A percentile compares a stretch with the other conserved stretches of the same genome.
phyloP scores from a whole-genome alignment of 23 tunicate species.

The Ascidia mentula region DNA sequence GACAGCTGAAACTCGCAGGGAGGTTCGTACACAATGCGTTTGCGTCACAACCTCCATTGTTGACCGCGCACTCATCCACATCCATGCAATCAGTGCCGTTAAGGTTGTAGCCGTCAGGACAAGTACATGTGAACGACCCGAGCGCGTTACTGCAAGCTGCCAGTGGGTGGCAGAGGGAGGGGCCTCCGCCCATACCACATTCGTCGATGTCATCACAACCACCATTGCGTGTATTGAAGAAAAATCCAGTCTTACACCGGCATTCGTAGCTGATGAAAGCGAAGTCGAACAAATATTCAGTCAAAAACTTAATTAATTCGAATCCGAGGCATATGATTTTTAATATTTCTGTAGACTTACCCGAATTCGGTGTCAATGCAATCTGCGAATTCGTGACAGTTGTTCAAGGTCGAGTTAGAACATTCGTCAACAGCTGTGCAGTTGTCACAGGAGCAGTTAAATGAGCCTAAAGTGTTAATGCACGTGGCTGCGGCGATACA shows the following conservation, averaged over 20 bases:
- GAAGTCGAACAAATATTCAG: too few species aligned
- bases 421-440: background rate
- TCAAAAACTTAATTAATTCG: too few species aligned
- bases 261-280: background rate
- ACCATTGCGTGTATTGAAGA: background rate
- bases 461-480: background rate
- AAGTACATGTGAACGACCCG: conserved; percentile 17
- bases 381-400: background rate
- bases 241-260: background rate
- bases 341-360: too few species aligned
- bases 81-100: background rate
- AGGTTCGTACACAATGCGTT: background rate
- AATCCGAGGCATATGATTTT: too few species aligned
- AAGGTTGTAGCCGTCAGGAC: background rate
- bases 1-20: background rate
- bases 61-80: background rate
- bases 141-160: background rate
- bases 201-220: conserved; percentile 6
- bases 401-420: background rate
- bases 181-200: background rate
- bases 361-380: background rate
- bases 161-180: background rate
- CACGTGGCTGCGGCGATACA: background rate
- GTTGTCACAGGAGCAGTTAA: background rate
- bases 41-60: background rate